These are phyloP conservation scores for Hydropsyche betteni DNA, from an alignment of 2,888 invertebrate species.

Conservation along the genomic window DNA sequence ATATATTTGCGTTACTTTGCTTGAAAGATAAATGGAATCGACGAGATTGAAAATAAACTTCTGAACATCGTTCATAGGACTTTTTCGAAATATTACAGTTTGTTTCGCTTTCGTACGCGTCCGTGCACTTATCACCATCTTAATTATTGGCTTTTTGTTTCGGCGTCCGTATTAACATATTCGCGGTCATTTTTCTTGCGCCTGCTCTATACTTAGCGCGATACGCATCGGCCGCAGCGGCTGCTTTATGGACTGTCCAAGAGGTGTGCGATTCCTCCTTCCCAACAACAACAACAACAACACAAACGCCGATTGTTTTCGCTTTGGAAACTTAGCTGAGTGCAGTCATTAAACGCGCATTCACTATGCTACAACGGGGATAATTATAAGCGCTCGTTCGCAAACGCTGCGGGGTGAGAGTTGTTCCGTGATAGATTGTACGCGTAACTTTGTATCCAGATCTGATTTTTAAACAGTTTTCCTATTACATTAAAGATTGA, in stretches of 20 bases:
- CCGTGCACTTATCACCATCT: constrained; percentile 47
- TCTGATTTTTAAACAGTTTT: no score
- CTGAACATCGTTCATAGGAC: no score
- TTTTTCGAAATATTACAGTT: no score
- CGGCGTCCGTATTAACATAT: constrained; percentile 51
- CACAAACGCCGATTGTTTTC: constrained; percentile 3
- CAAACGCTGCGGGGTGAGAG: no score
- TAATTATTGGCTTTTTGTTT: constrained; percentile 51
- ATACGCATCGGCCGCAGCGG: constrained; percentile 46
- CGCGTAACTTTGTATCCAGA: no score
- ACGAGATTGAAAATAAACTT: no score
- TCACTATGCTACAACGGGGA: neutral
- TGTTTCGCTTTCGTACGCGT: no score
- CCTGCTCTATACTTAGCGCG: constrained; percentile 49
- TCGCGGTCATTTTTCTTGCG: constrained; percentile 50
- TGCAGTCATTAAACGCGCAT: neutral
- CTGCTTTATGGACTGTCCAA: constrained; percentile 36
- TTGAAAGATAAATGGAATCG: no score
- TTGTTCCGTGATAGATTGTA: no score
- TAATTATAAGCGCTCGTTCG: constrained; percentile 1
- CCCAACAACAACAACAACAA: neutral
- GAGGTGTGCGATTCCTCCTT: constrained; percentile 18
- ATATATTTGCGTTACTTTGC: no score
- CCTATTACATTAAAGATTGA: no score
- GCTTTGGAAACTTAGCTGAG: constrained; percentile 22